Evolutionary conservation across 2,113 vertebrate species (phyloP).

Genomic region (mouse (Mus musculus)): DNA sequence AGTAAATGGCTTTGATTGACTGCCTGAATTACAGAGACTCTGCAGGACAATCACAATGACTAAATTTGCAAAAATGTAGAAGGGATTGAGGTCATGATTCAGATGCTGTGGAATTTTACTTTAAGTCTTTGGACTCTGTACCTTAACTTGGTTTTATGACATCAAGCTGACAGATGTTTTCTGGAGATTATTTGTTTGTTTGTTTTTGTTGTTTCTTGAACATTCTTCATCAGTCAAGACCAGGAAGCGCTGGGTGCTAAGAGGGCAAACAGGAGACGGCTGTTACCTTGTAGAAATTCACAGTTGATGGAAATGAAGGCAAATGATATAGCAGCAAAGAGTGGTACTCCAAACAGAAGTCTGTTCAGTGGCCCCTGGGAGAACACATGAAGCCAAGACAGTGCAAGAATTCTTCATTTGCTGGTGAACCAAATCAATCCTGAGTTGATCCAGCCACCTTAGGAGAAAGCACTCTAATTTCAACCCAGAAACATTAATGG

Average conservation of each 20-base stretch:
- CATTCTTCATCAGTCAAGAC: not conserved
- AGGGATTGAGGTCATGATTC: not conserved
- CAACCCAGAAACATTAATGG: not conserved
- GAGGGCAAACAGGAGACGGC: not conserved
- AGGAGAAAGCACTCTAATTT: not conserved
- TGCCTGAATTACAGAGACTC: conserved; percentile 51
- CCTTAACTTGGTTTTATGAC: not conserved
- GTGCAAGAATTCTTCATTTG: not conserved
- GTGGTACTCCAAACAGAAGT: not conserved
- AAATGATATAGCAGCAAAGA: not conserved
- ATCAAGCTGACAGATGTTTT: not conserved
- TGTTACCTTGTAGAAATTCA: not conserved
- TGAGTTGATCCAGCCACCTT: not conserved
- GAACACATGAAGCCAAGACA: not conserved
- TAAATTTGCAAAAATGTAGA: conserved; percentile 48
- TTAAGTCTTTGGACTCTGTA: not conserved
- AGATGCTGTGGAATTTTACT: conserved; percentile 38
- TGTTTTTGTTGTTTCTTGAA: not conserved
- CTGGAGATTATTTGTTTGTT: not conserved
- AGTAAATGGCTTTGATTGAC: conserved; percentile 66
- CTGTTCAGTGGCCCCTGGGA: not conserved
- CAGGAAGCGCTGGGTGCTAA: not conserved
- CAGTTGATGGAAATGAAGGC: not conserved
- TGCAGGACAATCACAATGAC: not conserved
- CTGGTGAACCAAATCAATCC: not conserved